Evolutionary conservation across 2,888 invertebrate species (phyloP).

Genomic region (Bedellia somnulentella): DNA sequence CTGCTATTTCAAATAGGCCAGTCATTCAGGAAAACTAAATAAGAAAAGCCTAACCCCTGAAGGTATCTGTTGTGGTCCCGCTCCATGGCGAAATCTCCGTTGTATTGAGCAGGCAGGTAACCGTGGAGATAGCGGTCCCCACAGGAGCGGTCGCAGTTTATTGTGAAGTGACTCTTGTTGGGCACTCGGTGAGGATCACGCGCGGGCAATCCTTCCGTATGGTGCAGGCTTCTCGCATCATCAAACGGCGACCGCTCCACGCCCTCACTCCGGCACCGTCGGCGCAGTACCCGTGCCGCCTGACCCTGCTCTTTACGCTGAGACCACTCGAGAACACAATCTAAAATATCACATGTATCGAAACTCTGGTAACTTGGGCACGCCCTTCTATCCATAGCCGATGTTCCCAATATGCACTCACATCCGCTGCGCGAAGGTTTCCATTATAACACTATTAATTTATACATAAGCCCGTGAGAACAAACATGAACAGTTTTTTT

Average conservation of each 20-base stretch:
- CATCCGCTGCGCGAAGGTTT: constrained; percentile 26
- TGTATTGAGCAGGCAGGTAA: constrained; percentile 33
- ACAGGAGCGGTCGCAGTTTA: constrained; percentile 21
- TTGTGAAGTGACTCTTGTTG: constrained; percentile 39
- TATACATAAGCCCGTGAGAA: constrained; percentile 29
- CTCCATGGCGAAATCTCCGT: constrained; percentile 50
- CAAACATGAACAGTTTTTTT: constrained; percentile 24
- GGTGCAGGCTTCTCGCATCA: constrained; percentile 20
- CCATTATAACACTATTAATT: constrained; percentile 48
- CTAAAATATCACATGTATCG: constrained; percentile 46
- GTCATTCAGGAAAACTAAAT: background rate
- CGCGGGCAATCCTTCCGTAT: too few species aligned
- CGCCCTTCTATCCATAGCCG: constrained; percentile 51
- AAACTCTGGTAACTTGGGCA: constrained; percentile 50
- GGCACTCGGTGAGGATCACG: constrained; percentile 17
- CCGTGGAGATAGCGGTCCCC: constrained; percentile 34
- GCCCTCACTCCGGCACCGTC: constrained; percentile 54
- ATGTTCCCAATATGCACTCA: constrained; percentile 35
- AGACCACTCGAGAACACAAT: constrained; percentile 32
- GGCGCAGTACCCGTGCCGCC: constrained; percentile 38
- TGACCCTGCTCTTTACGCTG: constrained; percentile 30
- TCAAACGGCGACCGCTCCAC: constrained; percentile 51
- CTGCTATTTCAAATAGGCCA: too few species aligned
- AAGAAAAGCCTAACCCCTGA: background rate
- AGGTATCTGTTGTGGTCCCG: constrained; percentile 21